phyloP scores from a whole-genome alignment of 2,888 invertebrate genomes.

The Agriopis marginaria region DNA sequence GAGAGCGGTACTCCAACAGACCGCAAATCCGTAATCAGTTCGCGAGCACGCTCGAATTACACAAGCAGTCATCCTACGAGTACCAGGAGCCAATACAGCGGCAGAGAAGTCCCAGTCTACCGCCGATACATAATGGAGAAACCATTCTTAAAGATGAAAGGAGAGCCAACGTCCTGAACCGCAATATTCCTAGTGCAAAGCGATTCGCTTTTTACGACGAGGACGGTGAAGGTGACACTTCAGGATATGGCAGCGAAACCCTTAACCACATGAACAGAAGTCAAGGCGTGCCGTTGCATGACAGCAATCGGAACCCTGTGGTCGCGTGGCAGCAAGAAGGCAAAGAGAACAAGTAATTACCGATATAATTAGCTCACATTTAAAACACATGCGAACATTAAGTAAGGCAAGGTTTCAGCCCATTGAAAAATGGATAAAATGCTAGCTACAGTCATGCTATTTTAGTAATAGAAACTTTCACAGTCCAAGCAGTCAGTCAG shows the following conservation, averaged over 20 bases:
- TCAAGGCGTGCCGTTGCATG: slow-evolving; percentile 60
- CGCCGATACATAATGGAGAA: slow-evolving; percentile 86
- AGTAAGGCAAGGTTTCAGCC: slow-evolving; percentile 26
- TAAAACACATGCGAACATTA: slow-evolving; percentile 32
- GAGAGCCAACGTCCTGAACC: slow-evolving; percentile 64
- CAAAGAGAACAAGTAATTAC: slow-evolving; percentile 70
- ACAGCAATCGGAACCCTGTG: slow-evolving; percentile 64
- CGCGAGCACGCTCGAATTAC: slow-evolving; percentile 79
- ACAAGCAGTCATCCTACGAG: slow-evolving; percentile 76
- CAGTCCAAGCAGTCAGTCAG: slow-evolving; percentile 43
- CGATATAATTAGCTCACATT: slow-evolving; percentile 19
- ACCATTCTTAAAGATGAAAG: slow-evolving; percentile 68
- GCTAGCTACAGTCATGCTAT: slow-evolving; percentile 35
- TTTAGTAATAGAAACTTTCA: slow-evolving; percentile 43
- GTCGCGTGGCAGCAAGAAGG: slow-evolving; percentile 80
- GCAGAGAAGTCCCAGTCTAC: slow-evolving; percentile 89
- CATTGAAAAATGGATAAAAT: slow-evolving; percentile 29
- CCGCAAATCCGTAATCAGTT: slow-evolving; percentile 80
- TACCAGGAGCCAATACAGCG: slow-evolving; percentile 77
- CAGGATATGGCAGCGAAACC: slow-evolving; percentile 94
- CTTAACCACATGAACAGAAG: slow-evolving; percentile 82
- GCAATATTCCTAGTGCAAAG: slow-evolving; percentile 77
- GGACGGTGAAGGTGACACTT: slow-evolving; percentile 91
- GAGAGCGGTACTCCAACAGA: slow-evolving; percentile 76
- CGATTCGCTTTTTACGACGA: slow-evolving; percentile 82